Evolutionary conservation across 2,888 invertebrate genomes (phyloP).

Genomic region (Salpingus planirostris): DNA sequence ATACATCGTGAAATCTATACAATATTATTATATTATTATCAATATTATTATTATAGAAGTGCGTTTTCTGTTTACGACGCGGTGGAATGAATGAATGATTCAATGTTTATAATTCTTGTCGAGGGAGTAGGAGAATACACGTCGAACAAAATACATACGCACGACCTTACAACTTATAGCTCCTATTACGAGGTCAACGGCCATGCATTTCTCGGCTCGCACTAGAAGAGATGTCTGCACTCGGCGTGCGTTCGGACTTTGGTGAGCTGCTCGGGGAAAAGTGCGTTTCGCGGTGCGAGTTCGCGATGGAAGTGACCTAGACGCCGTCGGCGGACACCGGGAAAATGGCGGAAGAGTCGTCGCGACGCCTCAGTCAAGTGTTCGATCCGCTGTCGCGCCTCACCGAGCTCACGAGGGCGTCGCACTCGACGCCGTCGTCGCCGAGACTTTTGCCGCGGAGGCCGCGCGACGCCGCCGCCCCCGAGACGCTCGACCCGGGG

Average conservation of each 20-base stretch:
- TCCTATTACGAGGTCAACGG: conserved; percentile 34
- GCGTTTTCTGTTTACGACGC: conserved; percentile 16
- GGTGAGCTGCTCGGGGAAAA: no score
- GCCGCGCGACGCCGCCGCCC: conserved; percentile 49
- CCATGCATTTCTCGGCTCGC: conserved; percentile 31
- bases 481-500: conserved; percentile 39
- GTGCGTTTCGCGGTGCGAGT: no score
- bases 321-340: conserved; percentile 1
- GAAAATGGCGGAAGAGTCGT: conserved; percentile 16
- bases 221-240: conserved; percentile 30
- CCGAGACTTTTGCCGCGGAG: conserved; percentile 63
- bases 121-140: background rate
- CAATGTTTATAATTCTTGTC: conserved; percentile 15
- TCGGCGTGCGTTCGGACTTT: conserved; percentile 25
- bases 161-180: conserved; percentile 30
- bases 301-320: conserved; percentile 23
- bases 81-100: conserved; percentile 23
- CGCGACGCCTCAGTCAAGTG: conserved; percentile 71
- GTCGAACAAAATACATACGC: conserved; percentile 16
- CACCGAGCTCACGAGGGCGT: conserved; percentile 51
- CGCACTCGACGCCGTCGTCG: conserved; percentile 61
- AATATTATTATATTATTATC: conserved; percentile 9
- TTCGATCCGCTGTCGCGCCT: conserved; percentile 73
- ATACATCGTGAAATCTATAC: no score
- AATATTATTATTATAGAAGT: conserved; percentile 14